phyloP scores from a whole-genome alignment of 2,797 vertebrate species.

The Cyprinodon diabolis region DNA sequence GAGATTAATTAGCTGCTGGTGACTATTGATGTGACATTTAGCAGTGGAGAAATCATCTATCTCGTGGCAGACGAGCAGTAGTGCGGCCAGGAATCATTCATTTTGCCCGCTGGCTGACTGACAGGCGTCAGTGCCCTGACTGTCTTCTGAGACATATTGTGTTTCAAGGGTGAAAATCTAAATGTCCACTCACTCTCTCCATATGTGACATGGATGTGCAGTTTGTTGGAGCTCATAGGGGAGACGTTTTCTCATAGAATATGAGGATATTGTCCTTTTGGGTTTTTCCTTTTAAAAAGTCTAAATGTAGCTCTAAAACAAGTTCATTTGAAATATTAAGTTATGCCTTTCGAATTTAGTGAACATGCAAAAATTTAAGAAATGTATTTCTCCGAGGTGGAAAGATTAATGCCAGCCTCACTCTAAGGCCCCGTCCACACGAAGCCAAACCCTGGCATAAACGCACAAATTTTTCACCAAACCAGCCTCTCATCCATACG shows the following conservation, averaged over 20 bases:
- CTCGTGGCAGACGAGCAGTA: conserved; percentile 60
- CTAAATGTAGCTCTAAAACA: conserved; percentile 1
- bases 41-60: conserved; percentile 66
- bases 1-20: conserved; percentile 69
- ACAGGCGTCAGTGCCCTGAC: conserved; percentile 25
- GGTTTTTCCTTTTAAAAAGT: not conserved
- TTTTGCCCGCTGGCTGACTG: conserved; percentile 54
- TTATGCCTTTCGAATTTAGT: not conserved
- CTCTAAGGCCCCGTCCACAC: too few relatives aligned
- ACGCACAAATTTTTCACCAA: too few relatives aligned
- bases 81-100: conserved; percentile 60
- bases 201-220: conserved; percentile 24
- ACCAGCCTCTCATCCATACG: too few relatives aligned
- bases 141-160: conserved; percentile 29
- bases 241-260: not conserved
- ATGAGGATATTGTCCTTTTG: not conserved
- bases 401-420: conserved; percentile 8
- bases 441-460: too few relatives aligned
- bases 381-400: conserved; percentile 22
- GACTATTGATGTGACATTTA: conserved; percentile 82
- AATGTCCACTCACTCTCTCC: conserved; percentile 6
- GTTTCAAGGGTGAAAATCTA: conserved; percentile 39
- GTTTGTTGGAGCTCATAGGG: not conserved
- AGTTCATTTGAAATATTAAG: not conserved
- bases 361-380: conserved; percentile 6